Base-by-base conservation (phyloP, 1,140 invertebrate genomes). In the Pteromalus puparum region DNA sequence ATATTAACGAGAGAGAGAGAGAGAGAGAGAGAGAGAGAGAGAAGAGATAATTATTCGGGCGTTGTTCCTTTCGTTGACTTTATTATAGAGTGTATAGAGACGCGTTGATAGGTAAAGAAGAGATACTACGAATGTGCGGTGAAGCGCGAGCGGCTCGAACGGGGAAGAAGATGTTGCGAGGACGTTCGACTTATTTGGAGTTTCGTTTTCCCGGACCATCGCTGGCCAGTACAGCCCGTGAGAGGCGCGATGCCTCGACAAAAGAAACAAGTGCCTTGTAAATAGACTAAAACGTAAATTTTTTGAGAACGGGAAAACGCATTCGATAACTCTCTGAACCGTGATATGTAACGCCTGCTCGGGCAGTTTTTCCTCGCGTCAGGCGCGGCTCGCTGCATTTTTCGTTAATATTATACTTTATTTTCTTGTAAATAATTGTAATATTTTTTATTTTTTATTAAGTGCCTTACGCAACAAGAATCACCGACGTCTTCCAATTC, bases 381-480 rank as follows among this genome's bases (percentile, higher is more conserved):
- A 70, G 15, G 24, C 24, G 68, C 68, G 15, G 68, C 24, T 74
- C 48, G 28, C 70, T 30, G 78, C 53, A 74, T 70, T 67, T 70
- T 67, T 70, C 13, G 28, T 80, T 67, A n/a, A n/a, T n/a, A n/a
- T 13, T 70, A 21, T 67, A 15, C 46, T 81, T 72, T 83, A 72
- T 76, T 80, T 81, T 42, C 46, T 73, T 91, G 87, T 92, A 90
- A 28, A 90, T 90, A 91, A 12, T 74, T 88, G 81, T 88, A 88
- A 86, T 82, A 86, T 77, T 87, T 78, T 78, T 61, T 86, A 88
- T 81, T 87, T 85, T 86, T 83, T 86, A 86, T 91, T 92, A 93
- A 93, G 92, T 93, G 92, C 92, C 92, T 93, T 93, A 91, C 87
- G 89, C 92, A 93, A 92, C 92, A 93, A 93, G 91, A 92, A 93